Evolutionary conservation across 2,797 vertebrate genomes (phyloP).

Genomic region (Poecilia velifera): DNA sequence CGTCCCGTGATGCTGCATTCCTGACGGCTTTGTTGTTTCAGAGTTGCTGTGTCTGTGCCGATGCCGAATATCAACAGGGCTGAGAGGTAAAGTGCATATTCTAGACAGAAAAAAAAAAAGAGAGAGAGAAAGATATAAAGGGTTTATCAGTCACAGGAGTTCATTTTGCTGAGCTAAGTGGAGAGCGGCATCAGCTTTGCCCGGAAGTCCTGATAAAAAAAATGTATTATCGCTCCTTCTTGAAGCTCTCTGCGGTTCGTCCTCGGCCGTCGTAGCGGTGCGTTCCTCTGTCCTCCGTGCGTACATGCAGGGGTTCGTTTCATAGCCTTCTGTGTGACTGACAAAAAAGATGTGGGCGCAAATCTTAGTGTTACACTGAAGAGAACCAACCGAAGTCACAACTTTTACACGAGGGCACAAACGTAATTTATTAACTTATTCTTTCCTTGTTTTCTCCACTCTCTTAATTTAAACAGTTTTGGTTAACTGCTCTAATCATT

Average conservation of each 20-base stretch:
- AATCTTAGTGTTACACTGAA: conserved; percentile 4
- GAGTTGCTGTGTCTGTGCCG: conserved; percentile 56
- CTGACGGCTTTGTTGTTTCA: conserved; percentile 52
- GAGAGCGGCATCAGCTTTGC: conserved; percentile 22
- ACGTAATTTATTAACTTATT: background rate
- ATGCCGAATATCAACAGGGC: conserved; percentile 47
- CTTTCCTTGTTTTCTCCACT: background rate
- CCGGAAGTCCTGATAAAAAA: conserved; percentile 14
- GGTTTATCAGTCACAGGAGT: conserved; percentile 25
- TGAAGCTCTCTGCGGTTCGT: conserved; percentile 30
- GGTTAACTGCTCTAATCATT: background rate
- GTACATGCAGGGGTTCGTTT: conserved; percentile 23
- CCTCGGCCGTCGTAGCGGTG: background rate
- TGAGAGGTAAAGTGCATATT: conserved; percentile 38
- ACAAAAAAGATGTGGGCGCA: background rate
- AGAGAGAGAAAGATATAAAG: background rate
- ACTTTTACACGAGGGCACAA: background rate
- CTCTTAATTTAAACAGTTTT: background rate
- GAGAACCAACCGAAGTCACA: conserved; percentile 7
- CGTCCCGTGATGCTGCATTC: conserved; percentile 69
- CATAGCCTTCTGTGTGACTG: conserved; percentile 28
- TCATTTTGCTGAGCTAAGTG: conserved; percentile 34
- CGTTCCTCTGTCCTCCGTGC: conserved; percentile 2
- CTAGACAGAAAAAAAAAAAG: background rate
- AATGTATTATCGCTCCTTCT: conserved; percentile 23